A percentile compares a stretch with the other conserved stretches of the same genome.
These are phyloP conservation scores for Neocloeon triangulifer DNA, from an alignment of 1,140 invertebrate genomes.

Conservation along the genomic window DNA sequence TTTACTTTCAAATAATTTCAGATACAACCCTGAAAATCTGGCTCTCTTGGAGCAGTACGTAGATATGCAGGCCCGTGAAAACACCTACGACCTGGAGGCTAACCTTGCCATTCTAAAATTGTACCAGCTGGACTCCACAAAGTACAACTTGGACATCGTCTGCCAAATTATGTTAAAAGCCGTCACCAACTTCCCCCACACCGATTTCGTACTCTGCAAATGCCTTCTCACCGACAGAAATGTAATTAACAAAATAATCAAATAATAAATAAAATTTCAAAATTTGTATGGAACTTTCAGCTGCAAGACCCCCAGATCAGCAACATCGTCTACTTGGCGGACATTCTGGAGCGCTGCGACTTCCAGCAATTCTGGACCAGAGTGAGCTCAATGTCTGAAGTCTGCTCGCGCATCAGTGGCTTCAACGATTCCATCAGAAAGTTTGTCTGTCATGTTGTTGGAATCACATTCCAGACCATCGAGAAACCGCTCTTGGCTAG, in stretches of 20 bases:
- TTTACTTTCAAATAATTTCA: constrained; percentile 16
- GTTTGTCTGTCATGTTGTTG: constrained; percentile 93
- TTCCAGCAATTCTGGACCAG: constrained; percentile 81
- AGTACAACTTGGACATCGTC: constrained; percentile 62
- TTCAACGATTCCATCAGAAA: constrained; percentile 94
- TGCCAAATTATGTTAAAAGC: constrained; percentile 78
- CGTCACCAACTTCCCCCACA: constrained; percentile 86
- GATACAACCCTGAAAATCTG: constrained; percentile 89
- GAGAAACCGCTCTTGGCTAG: constrained; percentile 56
- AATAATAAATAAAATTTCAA: constrained; percentile 2
- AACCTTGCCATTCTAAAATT: constrained; percentile 79
- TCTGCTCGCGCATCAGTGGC: constrained; percentile 54
- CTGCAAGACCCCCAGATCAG: constrained; percentile 59
- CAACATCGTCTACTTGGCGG: constrained; percentile 70
- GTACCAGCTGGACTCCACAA: constrained; percentile 87
- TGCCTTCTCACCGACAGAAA: constrained; percentile 71
- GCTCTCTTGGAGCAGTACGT: constrained; percentile 77
- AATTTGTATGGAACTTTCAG: constrained; percentile 22
- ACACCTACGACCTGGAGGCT: constrained; percentile 88
- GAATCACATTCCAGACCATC: constrained; percentile 91
- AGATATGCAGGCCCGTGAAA: constrained; percentile 75
- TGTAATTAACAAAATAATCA: constrained; percentile 34
- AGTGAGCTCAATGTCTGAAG: constrained; percentile 35
- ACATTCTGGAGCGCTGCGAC: constrained; percentile 81
- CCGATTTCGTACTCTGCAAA: constrained; percentile 92